These are phyloP conservation scores for Phoeniculus purpureus DNA, from an alignment of 2,797 vertebrate species.

Conservation along the genomic window DNA sequence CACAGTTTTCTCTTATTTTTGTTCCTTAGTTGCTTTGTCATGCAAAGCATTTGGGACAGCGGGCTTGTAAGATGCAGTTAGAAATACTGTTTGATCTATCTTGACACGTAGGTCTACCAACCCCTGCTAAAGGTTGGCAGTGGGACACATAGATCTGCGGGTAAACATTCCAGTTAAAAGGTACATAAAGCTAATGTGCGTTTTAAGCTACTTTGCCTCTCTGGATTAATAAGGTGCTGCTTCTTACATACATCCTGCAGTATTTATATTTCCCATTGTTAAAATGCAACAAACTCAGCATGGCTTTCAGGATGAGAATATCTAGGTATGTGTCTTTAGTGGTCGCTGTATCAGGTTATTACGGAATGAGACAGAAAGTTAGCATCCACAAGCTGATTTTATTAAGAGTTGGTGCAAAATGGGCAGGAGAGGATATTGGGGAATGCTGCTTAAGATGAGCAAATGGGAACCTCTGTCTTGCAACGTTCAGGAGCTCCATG, in stretches of 20 bases:
- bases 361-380: background rate
- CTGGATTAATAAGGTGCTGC: background rate
- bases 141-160: background rate
- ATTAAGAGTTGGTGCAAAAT: background rate
- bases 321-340: background rate
- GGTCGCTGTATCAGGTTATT: background rate
- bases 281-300: constrained; percentile 27
- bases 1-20: background rate
- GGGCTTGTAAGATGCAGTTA: constrained; percentile 46
- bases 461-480: background rate
- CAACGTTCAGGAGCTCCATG: background rate
- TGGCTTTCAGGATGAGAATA: constrained; percentile 40
- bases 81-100: background rate
- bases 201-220: background rate
- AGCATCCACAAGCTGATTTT: background rate
- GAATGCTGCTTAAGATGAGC: background rate
- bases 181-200: background rate
- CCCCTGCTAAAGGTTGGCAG: background rate
- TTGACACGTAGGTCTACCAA: background rate
- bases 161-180: constrained; percentile 18
- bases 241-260: constrained; percentile 27
- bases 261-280: constrained; percentile 35
- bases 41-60: constrained; percentile 9
- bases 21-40: constrained; percentile 10
- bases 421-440: background rate